Evolutionary conservation across 1,140 invertebrate genomes (phyloP).

Genomic region (Orussus abietinus): DNA sequence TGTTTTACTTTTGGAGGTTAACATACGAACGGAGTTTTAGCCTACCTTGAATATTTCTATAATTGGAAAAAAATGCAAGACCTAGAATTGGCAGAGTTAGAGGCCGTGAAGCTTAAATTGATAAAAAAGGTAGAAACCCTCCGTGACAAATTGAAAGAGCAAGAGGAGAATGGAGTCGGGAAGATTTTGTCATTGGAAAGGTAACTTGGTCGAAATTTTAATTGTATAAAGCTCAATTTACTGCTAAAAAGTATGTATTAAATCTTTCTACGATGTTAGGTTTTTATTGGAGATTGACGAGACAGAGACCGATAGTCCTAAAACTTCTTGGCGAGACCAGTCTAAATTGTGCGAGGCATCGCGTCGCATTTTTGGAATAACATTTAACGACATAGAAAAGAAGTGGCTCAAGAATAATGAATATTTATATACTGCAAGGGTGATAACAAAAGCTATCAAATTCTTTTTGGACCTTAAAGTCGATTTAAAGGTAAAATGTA

Average conservation of each 20-base stretch:
- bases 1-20: too few relatives aligned
- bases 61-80: slow-evolving; percentile 11
- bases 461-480: slow-evolving; percentile 18
- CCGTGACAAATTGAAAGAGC: slow-evolving; percentile 3
- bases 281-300: background rate
- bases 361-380: slow-evolving; percentile 15
- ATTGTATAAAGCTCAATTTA: background rate
- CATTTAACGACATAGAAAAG: slow-evolving; percentile 20
- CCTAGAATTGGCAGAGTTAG: slow-evolving; percentile 8
- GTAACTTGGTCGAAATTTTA: background rate
- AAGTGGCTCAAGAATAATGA: slow-evolving; percentile 18
- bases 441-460: slow-evolving; percentile 17
- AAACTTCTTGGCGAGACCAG: background rate
- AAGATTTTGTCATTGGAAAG: background rate
- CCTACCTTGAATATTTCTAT: background rate
- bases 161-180: background rate
- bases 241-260: background rate
- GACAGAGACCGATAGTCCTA: background rate
- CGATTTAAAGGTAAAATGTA: slow-evolving; percentile 16
- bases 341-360: slow-evolving; percentile 13
- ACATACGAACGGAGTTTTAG: too few relatives aligned
- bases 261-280: background rate
- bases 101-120: slow-evolving; percentile 3
- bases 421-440: slow-evolving; percentile 20
- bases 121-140: background rate